Base-by-base conservation (phyloP, 2,888 invertebrate genomes). In the Hypomecis punctinalis region DNA sequence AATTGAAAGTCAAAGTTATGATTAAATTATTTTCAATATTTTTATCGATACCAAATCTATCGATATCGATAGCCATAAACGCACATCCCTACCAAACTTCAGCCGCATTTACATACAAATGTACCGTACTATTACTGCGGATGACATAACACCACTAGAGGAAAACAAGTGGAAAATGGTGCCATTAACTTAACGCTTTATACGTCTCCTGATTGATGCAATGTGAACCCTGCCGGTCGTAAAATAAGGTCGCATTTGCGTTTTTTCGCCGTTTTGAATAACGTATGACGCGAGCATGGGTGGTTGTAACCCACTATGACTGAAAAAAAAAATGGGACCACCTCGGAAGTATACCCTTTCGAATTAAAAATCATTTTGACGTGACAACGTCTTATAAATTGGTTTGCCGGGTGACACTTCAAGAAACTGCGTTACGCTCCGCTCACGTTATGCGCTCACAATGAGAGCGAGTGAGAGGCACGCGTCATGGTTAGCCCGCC, bases 151-250 rank as follows among this genome's bases (percentile, higher is more conserved):
- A 69, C 68, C 66, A 68, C 63, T 73, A 53, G 61, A 73, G 70
- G 78, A 77, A 80, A 80, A 77, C 73, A 73, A 72, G 73, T 75
- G 71, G 78, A 76, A 81, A 79, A 81, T 74, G 63, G 65, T 47
- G 65, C 75, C 73, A 76, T 81, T 79, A 81, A 78, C 70, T 75
- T 75, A 76, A 74, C 66, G 71, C 63, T 78, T 80, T 78, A 80
- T 78, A 70, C 57, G 53, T 56, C 61, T 66, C 69, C 70, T 76
- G 77, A 80, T 77, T 76, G 70, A 80, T 74, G 72, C 54, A 76
- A 76, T 76, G 70, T 77, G 72, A 63, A 67, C 70, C 73, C 69
- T 81, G 67, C 69, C 52, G 42, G 53, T 48, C 60, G 63, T 69
- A 66, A 68, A 68, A 72, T 76, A 78, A 71, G 71, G 77, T 73